These are phyloP conservation scores for Phortica variegata DNA, from an alignment of 1,140 invertebrate genomes.

Conservation along the genomic window DNA sequence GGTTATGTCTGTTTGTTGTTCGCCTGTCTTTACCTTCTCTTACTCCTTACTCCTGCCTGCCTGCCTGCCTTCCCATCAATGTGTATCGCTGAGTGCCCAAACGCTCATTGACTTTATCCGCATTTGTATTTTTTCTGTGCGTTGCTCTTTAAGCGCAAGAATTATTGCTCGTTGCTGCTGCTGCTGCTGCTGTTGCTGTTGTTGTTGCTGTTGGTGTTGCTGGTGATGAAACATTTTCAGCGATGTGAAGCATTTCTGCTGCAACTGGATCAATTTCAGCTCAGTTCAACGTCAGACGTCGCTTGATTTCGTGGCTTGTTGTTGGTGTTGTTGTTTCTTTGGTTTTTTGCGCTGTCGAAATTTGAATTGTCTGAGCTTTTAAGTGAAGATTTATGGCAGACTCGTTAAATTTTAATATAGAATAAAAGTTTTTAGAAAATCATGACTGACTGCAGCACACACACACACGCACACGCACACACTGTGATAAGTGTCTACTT, in stretches of 20 bases:
- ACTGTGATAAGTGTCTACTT: too few species aligned
- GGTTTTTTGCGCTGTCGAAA: constrained; percentile 27
- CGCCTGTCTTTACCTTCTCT: neutral
- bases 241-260: constrained; percentile 40
- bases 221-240: constrained; percentile 44
- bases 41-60: constrained; percentile 11
- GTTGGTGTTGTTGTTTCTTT: constrained; percentile 14
- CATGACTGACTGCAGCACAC: constrained; percentile 8
- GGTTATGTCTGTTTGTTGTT: constrained; percentile 33
- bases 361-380: constrained; percentile 54
- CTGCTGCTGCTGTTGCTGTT: neutral
- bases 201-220: constrained; percentile 3
- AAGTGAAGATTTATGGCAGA: constrained; percentile 51
- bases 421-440: constrained; percentile 49
- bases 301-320: constrained; percentile 17
- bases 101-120: too few species aligned
- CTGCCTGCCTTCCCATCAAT: constrained; percentile 35
- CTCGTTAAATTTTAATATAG: constrained; percentile 56
- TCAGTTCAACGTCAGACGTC: constrained; percentile 34
- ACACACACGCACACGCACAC: neutral
- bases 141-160: constrained; percentile 46
- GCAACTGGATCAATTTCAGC: constrained; percentile 56
- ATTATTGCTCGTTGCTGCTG: constrained; percentile 36
- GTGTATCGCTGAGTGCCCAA: constrained; percentile 3
- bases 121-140: constrained; percentile 21